These are phyloP conservation scores for Chironomus tepperi DNA, from an alignment of 1,140 invertebrate species.

Conservation along the genomic window DNA sequence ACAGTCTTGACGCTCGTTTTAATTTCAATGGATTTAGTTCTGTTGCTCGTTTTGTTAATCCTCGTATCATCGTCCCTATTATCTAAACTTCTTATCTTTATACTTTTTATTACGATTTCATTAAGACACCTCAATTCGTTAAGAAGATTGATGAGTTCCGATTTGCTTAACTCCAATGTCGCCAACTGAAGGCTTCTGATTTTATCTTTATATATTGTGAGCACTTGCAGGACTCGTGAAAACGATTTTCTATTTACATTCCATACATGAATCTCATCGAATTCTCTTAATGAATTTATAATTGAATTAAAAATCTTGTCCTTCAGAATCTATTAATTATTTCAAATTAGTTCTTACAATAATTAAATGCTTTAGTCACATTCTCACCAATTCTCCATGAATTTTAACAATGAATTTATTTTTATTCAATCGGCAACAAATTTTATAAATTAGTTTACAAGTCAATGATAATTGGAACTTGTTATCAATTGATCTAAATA, in stretches of 20 bases:
- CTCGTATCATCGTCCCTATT: background rate
- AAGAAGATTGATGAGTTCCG: background rate
- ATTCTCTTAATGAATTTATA: background rate
- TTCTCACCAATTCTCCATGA: background rate
- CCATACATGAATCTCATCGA: background rate
- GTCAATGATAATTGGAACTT: background rate
- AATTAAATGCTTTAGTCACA: background rate
- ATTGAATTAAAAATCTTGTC: background rate
- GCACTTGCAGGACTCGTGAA: background rate
- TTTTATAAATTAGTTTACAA: background rate
- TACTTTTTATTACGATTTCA: constrained; percentile 2
- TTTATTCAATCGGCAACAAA: background rate
- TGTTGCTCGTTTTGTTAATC: background rate
- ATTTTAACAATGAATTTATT: background rate
- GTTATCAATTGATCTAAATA: background rate
- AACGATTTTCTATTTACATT: background rate
- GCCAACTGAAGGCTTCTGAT: background rate
- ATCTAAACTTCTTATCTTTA: background rate
- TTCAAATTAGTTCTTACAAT: background rate
- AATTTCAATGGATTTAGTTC: background rate
- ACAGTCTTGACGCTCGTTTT: background rate
- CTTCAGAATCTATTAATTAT: background rate
- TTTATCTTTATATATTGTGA: background rate
- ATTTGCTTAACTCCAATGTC: background rate
- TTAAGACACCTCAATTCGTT: background rate